These are phyloP conservation scores for Dreissena rostriformis DNA, from an alignment of 1,140 invertebrate species.

Conservation along the genomic window DNA sequence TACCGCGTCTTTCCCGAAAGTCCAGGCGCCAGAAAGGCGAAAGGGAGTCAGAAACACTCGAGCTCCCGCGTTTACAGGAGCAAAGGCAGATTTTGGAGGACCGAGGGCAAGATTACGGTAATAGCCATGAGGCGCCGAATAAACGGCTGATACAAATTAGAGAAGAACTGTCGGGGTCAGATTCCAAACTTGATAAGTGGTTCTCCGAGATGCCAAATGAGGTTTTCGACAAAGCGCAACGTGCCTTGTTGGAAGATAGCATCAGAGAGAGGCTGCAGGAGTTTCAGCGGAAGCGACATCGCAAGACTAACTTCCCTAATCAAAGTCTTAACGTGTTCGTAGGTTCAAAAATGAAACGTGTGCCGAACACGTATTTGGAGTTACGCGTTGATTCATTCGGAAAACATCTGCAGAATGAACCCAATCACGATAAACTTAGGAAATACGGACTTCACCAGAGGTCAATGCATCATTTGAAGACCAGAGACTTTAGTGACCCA, in stretches of 20 bases:
- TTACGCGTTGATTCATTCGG: constrained; percentile 52
- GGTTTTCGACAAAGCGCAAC: constrained; percentile 51
- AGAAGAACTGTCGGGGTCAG: not conserved
- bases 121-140: not conserved
- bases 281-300: constrained; percentile 19
- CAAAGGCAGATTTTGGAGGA: too few species aligned
- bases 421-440: constrained; percentile 29
- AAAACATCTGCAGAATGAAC: constrained; percentile 32
- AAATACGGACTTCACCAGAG: constrained; percentile 50
- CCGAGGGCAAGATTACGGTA: not conserved
- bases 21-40: not conserved
- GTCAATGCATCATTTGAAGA: constrained; percentile 52
- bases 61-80: not conserved
- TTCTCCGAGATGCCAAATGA: constrained; percentile 55
- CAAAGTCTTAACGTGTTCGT: constrained; percentile 18
- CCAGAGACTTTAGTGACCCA: constrained; percentile 13
- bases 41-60: not conserved
- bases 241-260: constrained; percentile 50
- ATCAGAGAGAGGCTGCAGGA: constrained; percentile 38
- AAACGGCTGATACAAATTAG: not conserved
- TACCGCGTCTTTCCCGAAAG: constrained; percentile 3
- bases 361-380: constrained; percentile 54
- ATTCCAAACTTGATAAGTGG: constrained; percentile 50
- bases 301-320: constrained; percentile 38
- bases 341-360: constrained; percentile 14